Evolutionary conservation across 2,888 invertebrate species (phyloP).

Genomic region (Eristalis intricaria): DNA sequence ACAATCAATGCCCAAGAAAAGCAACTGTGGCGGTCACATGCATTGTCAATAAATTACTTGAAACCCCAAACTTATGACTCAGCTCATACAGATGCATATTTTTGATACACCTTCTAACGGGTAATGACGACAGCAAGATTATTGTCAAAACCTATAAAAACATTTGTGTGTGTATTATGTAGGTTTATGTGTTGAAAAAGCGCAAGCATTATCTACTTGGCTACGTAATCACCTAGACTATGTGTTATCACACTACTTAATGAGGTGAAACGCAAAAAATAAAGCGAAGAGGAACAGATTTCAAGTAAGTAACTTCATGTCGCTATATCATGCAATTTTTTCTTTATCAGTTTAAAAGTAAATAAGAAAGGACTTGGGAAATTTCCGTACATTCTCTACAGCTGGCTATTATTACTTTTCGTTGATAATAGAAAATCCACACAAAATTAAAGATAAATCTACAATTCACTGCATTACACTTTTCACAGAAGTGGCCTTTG

Average conservation of each 20-base stretch:
- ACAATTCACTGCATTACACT: slow-evolving; percentile 2
- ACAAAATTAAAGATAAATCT: neutral
- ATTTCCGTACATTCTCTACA: neutral
- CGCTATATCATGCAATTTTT: neutral
- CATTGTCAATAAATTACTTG: neutral
- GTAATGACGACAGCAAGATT: slow-evolving; percentile 3
- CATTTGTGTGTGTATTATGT: neutral
- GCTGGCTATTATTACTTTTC: neutral
- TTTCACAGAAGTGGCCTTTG: neutral
- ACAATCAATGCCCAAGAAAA: slow-evolving; percentile 5
- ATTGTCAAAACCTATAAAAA: neutral
- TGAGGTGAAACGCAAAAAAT: slow-evolving; percentile 1
- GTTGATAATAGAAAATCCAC: neutral
- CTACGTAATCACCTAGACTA: neutral
- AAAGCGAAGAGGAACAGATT: slow-evolving; percentile 8
- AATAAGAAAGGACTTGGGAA: neutral
- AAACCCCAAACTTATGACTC: slow-evolving; percentile 5
- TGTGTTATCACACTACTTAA: neutral
- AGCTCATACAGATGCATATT: neutral
- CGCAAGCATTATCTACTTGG: neutral
- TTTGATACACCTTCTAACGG: slow-evolving; percentile 11
- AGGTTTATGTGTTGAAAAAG: neutral
- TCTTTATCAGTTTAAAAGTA: neutral
- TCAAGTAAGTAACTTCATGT: slow-evolving; percentile 31
- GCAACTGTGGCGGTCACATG: neutral